Conservation (phyloP, 2,888 invertebrate species). For the Tachina fera region DNA sequence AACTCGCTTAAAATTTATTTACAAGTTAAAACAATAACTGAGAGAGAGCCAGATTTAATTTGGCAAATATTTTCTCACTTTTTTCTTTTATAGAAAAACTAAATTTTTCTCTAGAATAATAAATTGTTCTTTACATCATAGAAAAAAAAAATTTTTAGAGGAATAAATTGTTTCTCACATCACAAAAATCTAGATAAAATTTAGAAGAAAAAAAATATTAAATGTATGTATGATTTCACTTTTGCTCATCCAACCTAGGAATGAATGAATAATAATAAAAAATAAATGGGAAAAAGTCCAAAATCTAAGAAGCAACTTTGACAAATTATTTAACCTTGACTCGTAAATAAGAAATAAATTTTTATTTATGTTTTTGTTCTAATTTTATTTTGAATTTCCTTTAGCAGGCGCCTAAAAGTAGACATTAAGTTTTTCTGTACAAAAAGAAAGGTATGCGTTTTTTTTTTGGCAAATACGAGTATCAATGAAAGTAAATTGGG, state of each 20-base stretch:
- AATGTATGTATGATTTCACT: too few relatives aligned
- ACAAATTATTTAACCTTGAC: conserved; percentile 70
- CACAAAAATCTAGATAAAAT: neutral
- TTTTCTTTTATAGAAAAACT: neutral
- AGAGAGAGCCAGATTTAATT: neutral
- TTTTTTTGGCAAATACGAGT: conserved; percentile 59
- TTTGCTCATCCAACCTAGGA: too few relatives aligned
- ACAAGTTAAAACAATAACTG: neutral
- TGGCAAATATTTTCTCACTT: neutral
- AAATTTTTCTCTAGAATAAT: too few relatives aligned
- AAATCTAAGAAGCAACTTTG: conserved; percentile 32
- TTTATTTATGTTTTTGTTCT: neutral
- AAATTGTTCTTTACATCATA: too few relatives aligned
- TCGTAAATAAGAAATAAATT: conserved; percentile 47
- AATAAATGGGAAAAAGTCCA: neutral
- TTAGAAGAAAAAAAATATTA: too few relatives aligned
- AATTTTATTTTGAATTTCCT: conserved; percentile 27
- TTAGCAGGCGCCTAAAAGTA: conserved; percentile 64
- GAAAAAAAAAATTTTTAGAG: too few relatives aligned
- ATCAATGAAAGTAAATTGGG: conserved; percentile 44
- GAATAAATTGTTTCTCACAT: too few relatives aligned
- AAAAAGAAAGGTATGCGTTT: conserved; percentile 32
- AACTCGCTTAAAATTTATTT: neutral
- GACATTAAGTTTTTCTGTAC: conserved; percentile 51
- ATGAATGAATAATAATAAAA: neutral